Conservation (phyloP, 1,140 invertebrate species). For the Tetranychus urticae region DNA sequence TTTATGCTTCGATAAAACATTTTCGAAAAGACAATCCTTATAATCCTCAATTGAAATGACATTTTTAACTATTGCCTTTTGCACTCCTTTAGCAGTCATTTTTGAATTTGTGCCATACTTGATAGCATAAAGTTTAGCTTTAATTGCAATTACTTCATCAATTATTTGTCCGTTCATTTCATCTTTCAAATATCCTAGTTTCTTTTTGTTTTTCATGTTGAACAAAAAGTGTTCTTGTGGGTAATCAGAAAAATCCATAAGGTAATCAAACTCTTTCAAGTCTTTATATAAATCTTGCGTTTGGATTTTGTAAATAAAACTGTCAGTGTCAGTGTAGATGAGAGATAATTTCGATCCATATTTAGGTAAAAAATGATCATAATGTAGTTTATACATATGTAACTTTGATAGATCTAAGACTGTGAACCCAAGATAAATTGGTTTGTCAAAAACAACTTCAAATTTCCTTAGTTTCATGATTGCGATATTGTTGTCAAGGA, state of each 20-base stretch:
- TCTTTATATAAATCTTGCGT: slow-evolving; percentile 10
- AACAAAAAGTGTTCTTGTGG: slow-evolving; percentile 6
- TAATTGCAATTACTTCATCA: slow-evolving; percentile 20
- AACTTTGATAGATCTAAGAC: slow-evolving; percentile 15
- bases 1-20: background rate
- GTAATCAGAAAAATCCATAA: slow-evolving; percentile 13
- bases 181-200: slow-evolving; percentile 26
- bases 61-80: background rate
- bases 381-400: slow-evolving; percentile 17
- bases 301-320: slow-evolving; percentile 9
- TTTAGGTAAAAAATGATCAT: slow-evolving; percentile 14
- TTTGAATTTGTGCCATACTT: background rate
- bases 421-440: slow-evolving; percentile 15
- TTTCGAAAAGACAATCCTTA: background rate
- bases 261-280: slow-evolving; percentile 9
- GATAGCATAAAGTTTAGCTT: slow-evolving; percentile 16
- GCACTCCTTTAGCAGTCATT: background rate
- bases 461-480: slow-evolving; percentile 11
- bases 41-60: background rate
- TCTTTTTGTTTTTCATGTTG: slow-evolving; percentile 22
- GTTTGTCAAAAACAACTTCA: slow-evolving; percentile 13
- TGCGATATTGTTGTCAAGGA: slow-evolving; percentile 11
- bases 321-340: slow-evolving; percentile 11
- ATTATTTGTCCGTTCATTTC: slow-evolving; percentile 21
- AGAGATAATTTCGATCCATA: slow-evolving; percentile 10